Conservation (phyloP, 2,113 vertebrate genomes). For the Poeciliopsis prolifica region DNA sequence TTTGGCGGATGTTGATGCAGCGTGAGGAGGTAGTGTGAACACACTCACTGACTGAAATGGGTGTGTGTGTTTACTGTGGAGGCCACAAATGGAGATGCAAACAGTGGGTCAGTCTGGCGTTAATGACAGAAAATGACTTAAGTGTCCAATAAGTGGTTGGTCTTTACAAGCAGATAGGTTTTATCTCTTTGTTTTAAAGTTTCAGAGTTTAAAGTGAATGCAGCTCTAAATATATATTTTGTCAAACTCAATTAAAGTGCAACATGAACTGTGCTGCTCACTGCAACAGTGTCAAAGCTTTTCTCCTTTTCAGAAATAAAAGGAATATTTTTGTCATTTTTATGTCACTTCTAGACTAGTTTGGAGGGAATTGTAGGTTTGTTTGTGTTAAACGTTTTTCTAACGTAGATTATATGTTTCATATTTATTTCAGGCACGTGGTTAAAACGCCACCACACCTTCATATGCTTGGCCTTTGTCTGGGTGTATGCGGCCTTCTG, state of each 20-base stretch:
- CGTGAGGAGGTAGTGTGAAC: no score
- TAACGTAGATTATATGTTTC: neutral
- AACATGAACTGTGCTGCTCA: no score
- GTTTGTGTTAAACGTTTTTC: neutral
- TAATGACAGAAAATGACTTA: no score
- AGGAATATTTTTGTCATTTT: neutral
- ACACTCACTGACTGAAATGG: no score
- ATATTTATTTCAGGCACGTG: constrained; percentile 83
- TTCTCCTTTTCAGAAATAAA: neutral
- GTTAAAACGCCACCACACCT: constrained; percentile 90
- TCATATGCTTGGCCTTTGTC: constrained; percentile 84
- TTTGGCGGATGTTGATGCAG: no score
- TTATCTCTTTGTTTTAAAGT: no score
- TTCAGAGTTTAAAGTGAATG: no score
- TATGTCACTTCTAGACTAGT: neutral
- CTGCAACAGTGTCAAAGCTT: neutral
- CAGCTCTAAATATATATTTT: neutral
- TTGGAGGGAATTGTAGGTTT: neutral
- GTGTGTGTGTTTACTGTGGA: no score
- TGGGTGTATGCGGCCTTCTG: constrained; percentile 92
- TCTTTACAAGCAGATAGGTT: neutral
- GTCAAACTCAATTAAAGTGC: neutral
- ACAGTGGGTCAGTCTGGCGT: no score
- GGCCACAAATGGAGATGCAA: no score
- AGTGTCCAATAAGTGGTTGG: no score